Evolutionary conservation across 2,113 vertebrate species (phyloP), one percentile per base, ranked within the genome.

Genomic region (Chaetodon auriga): DNA sequence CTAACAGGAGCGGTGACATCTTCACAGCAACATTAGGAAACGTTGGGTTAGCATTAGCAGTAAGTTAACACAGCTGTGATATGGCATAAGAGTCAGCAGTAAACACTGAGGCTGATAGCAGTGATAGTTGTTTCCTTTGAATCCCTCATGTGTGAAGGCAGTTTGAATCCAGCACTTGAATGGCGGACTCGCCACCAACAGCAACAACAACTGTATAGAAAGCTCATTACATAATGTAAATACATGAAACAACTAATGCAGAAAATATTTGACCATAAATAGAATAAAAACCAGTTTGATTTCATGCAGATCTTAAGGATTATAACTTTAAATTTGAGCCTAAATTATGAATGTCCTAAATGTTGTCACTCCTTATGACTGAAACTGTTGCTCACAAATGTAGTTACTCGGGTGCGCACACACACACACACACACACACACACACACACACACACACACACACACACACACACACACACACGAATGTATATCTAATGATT

Each of bases 241-340:
- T 36, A n/a, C 11, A 45, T 16, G 30, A 5, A 45, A 55, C 12
- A 10, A n/a, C 38, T n/a, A 15, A 16, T 61, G 18, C 43, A 61
- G 48, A 51, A 55, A 55, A 49, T 23, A n/a, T 18, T 10, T 6
- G 21, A 5, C 13, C 18, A 35, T 57, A 3, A 57, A 38, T 23
- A 14, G 2, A 6, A 54, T 65, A 0, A 48, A 68, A 57, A 23
- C 23, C 19, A 21, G 18, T 68, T 49, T 45, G 49, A 46, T 70
- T 23, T 23, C 8, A 15, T 55, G 45, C 23, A 51, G 38, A 69
- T 61, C 35, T 48, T 35, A 46, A 51, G 70, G 75, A 82, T 81
- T 82, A 68, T 48, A 78, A 77, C 78, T 54, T 72, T 45, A 61
- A 70, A 64, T 18, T 51, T 2, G 8, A 68, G 76, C 53, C 43